Base-by-base conservation (phyloP, 2,797 vertebrate species). In the Galago senegalensis region DNA sequence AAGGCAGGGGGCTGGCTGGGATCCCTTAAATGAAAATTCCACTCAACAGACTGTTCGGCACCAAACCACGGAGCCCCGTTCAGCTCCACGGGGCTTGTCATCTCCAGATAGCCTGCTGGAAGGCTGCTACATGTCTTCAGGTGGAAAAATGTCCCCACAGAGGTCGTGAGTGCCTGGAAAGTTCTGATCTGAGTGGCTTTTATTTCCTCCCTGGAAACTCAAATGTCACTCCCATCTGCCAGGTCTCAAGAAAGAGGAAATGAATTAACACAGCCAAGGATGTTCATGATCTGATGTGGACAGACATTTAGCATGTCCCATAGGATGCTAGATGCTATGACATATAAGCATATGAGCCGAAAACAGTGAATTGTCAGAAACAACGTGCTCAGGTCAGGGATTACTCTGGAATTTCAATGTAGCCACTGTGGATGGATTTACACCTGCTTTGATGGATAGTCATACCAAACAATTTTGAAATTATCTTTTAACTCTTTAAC, bases 21-120 rank as follows among this genome's bases (percentile, higher is more conserved):
- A 40, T 29, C 60, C 77, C 49, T 92, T 83, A 67, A 93, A 87
- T 93, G 86, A 86, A 94, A 93, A 89, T 12, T 53, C 72, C 10
- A 79, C 53, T 70, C 76, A 73, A 67, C 14, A 49, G 67, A 91
- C 58, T 67, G 21, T n/a, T 34, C 1, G 7, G 43, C n/a, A 93
- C 72, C 20, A 77, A 60, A 65, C 40, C 73, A 88, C 1, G 34
- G 34, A 34, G 34, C 34, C 34, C 34, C 34, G 34, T 34, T 34
- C 34, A 6, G 27, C 21, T 49, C 56, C 73, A 84, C 0, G 21
- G 23, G 7, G 5, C 27, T 56, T 69, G n/a, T 11, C 31, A 25
- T 58, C 69, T 79, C 23, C 29, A 84, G 65, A 37, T 11, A 34
- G 40, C 13, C 73, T 89, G 20, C 10, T 70, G 18, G 49, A 16